A percentile compares a stretch with the other conserved stretches of the same genome.
Evolutionary conservation across 2,113 vertebrate species (phyloP).

Genomic region (Pantherophis guttatus): DNA sequence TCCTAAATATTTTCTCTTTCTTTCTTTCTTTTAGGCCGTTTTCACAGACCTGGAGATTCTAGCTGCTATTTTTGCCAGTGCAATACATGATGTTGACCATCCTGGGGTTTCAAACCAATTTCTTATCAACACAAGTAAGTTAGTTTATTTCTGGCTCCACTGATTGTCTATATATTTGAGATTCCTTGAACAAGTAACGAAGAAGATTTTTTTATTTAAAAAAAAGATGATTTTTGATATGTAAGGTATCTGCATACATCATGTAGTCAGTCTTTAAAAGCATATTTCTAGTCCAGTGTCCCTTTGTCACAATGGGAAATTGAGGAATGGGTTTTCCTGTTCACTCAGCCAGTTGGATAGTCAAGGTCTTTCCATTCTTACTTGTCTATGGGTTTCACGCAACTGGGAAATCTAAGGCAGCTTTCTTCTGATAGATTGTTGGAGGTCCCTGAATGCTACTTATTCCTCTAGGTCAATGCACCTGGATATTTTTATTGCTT

Average conservation of each 20-base stretch:
- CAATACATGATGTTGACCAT: constrained; percentile 98
- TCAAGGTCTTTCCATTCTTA: neutral
- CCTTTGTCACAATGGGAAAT: neutral
- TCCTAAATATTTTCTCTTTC: constrained; percentile 34
- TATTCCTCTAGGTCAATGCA: neutral
- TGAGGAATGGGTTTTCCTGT: neutral
- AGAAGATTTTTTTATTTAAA: too few species aligned
- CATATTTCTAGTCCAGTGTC: neutral
- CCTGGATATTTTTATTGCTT: neutral
- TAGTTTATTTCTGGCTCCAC: constrained; percentile 14
- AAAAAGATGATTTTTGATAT: neutral
- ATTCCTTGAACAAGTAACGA: constrained; percentile 1
- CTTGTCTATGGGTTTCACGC: neutral
- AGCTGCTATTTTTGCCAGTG: constrained; percentile 98
- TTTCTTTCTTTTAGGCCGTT: constrained; percentile 80
- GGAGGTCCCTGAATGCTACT: neutral
- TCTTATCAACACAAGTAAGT: constrained; percentile 99
- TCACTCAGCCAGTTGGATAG: neutral
- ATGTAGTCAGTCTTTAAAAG: neutral
- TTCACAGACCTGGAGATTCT: constrained; percentile 99
- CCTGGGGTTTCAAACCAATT: constrained; percentile 99
- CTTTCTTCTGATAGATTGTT: neutral
- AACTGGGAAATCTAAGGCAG: neutral
- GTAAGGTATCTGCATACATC: neutral
- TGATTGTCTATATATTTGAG: constrained; percentile 16